Conservation (phyloP, 2,888 invertebrate species). For the Zaprionus obscuricornis region DNA sequence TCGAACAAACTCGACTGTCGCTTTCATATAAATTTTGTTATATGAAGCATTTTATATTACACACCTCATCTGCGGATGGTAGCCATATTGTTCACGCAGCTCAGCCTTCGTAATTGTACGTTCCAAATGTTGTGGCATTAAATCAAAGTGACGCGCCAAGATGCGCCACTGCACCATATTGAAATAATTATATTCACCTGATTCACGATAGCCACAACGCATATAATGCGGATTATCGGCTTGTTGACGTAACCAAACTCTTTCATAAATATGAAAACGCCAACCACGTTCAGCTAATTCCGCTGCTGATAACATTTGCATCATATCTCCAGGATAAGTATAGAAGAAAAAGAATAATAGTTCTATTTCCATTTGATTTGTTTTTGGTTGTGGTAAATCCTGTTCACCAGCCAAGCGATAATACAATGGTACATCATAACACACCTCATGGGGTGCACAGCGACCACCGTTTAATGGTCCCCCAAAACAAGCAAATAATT, state of each 20-base stretch:
- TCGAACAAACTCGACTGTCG: no score
- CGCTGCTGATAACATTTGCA: slow-evolving; percentile 66
- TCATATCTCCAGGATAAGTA: slow-evolving; percentile 57
- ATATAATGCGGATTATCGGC: slow-evolving; percentile 52
- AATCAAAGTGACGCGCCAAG: slow-evolving; percentile 44
- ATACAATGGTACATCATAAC: slow-evolving; percentile 21
- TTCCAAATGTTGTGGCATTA: slow-evolving; percentile 49
- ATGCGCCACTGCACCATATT: slow-evolving; percentile 58
- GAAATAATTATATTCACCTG: slow-evolving; percentile 64
- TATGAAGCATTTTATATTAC: neutral
- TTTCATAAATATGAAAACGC: slow-evolving; percentile 58
- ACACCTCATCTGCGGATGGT: slow-evolving; percentile 60
- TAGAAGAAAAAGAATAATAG: slow-evolving; percentile 61
- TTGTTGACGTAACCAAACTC: slow-evolving; percentile 51
- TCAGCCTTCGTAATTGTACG: slow-evolving; percentile 55
- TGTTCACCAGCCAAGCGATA: slow-evolving; percentile 4
- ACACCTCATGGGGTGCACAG: slow-evolving; percentile 25
- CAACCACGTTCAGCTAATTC: slow-evolving; percentile 60
- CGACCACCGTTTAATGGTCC: slow-evolving; percentile 24
- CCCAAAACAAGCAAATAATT: slow-evolving; percentile 30
- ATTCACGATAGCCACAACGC: slow-evolving; percentile 27
- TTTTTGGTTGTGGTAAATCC: slow-evolving; percentile 44
- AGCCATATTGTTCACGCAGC: slow-evolving; percentile 41
- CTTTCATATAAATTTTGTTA: no score
- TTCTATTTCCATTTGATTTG: slow-evolving; percentile 53